These are phyloP conservation scores for Nematopogon swammerdamellus DNA, from an alignment of 2,888 invertebrate genomes.

Conservation along the genomic window DNA sequence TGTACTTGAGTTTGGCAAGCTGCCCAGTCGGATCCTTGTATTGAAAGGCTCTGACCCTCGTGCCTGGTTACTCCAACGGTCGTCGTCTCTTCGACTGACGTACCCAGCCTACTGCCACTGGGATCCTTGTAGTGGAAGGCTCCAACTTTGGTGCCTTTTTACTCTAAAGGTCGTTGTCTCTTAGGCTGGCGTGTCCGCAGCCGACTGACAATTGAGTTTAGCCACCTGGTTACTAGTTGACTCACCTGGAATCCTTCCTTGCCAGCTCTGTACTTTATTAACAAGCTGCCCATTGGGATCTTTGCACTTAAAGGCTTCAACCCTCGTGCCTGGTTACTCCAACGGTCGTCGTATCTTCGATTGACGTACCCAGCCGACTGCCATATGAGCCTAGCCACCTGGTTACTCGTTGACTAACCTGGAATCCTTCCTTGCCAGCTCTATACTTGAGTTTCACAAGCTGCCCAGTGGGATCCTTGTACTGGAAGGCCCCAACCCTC, in stretches of 20 bases:
- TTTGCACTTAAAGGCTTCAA: too few relatives aligned
- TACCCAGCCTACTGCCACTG: too few relatives aligned
- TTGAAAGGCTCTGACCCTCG: conserved; percentile 61
- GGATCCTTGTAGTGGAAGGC: too few relatives aligned
- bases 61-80: too few relatives aligned
- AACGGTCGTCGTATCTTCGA: too few relatives aligned
- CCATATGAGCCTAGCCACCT: too few relatives aligned
- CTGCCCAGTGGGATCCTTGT: conserved; percentile 64
- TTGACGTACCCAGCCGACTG: too few relatives aligned
- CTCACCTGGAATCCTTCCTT: conserved; percentile 53
- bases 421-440: conserved; percentile 50
- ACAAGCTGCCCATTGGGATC: conserved; percentile 65
- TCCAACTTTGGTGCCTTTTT: not conserved
- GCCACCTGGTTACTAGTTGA: too few relatives aligned
- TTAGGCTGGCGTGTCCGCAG: too few relatives aligned
- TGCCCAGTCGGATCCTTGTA: conserved; percentile 65
- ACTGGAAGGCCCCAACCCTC: conserved; percentile 61
- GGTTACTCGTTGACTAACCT: conserved; percentile 22
- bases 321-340: not conserved
- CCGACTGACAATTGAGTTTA: too few relatives aligned
- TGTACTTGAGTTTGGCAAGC: conserved; percentile 60
- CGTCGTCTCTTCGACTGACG: too few relatives aligned
- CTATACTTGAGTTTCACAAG: conserved; percentile 60
- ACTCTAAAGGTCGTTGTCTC: too few relatives aligned
- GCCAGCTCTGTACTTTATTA: conserved; percentile 56